Base-by-base conservation (phyloP, 1,140 invertebrate genomes). In the Pararge aegeria region DNA sequence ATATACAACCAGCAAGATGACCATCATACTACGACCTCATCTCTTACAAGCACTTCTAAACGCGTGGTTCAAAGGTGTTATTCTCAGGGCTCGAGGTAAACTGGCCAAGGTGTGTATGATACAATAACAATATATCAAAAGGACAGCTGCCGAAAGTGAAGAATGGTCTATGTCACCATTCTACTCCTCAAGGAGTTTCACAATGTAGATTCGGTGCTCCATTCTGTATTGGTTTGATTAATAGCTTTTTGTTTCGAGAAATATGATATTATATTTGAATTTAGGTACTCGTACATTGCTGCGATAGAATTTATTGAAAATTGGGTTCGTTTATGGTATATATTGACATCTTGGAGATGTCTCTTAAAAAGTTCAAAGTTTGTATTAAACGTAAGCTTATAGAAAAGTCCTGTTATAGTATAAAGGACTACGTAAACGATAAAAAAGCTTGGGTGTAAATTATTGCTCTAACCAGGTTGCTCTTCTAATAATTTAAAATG, bases 111-210 rank as follows among this genome's bases (percentile, higher is more conserved):
- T 57, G 54, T 62, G 56, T 78, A 55, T 70, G 65, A 70, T 68
- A 74, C 66, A 70, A 73, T 75, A 73, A 80, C 70, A 63, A 77
- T 80, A 75, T 72, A 73, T 79, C 76, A 76, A 65, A 63, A 38
- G 64, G 73, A 79, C 71, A 75, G 68, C 54, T 70, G 70, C 70
- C 68, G 64, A 72, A 74, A 70, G 68, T 80, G 74, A 80, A 50
- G 62, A 80, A 77, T 80, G 74, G 70, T 70, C 48, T 54, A 27
- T 55, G 63, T 61, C 61, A 69, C 40, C 58, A 21, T 42, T 60
- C 48, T 52, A 34, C 61, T 70, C 73, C 73, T 68, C 65, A 24
- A 70, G 75, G 69, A 77, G 58, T 75, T 70, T 46, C 38, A 65
- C 18, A 49, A 49, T 49, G 46, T 42, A 46, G 34, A 58, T 50